A percentile compares a stretch with the other conserved stretches of the same genome.
Conservation (phyloP, 2,888 invertebrate genomes). For the Alloscopus bannaensis region DNA sequence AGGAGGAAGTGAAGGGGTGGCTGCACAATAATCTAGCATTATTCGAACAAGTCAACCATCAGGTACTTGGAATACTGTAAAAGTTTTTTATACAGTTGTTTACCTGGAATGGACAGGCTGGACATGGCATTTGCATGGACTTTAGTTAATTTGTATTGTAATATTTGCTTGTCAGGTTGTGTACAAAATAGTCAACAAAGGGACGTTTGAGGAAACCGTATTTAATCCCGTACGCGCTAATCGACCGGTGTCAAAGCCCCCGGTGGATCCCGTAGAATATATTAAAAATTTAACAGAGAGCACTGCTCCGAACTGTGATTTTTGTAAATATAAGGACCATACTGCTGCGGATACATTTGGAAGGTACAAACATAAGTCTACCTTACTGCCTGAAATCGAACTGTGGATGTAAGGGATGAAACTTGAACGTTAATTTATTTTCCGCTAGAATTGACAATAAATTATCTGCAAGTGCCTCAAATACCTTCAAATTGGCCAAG, state of each 20-base stretch:
- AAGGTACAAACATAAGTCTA: constrained; percentile 72
- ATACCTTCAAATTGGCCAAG: constrained; percentile 76
- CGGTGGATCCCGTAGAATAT: constrained; percentile 68
- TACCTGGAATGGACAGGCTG: too few species aligned
- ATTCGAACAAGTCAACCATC: constrained; percentile 66
- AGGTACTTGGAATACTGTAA: constrained; percentile 56
- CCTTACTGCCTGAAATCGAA: background rate
- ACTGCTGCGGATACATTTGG: constrained; percentile 76
- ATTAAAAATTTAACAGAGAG: constrained; percentile 73
- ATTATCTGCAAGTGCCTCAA: constrained; percentile 75
- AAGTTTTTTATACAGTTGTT: too few species aligned
- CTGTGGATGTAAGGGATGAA: background rate
- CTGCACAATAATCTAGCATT: constrained; percentile 62
- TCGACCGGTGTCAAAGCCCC: constrained; percentile 67
- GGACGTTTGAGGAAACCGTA: constrained; percentile 71
- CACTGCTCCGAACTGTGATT: constrained; percentile 75
- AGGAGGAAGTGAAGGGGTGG: constrained; percentile 68
- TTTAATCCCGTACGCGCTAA: constrained; percentile 73
- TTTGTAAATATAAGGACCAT: constrained; percentile 74
- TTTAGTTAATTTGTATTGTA: background rate
- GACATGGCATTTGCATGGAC: background rate
- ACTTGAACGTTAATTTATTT: constrained; percentile 3
- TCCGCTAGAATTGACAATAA: constrained; percentile 74
- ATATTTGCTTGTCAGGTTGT: constrained; percentile 53
- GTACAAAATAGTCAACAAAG: constrained; percentile 69